Evolutionary conservation across 2,113 vertebrate genomes (phyloP), one percentile per base, ranked within the genome.

Genomic region (Scopus umbretta): DNA sequence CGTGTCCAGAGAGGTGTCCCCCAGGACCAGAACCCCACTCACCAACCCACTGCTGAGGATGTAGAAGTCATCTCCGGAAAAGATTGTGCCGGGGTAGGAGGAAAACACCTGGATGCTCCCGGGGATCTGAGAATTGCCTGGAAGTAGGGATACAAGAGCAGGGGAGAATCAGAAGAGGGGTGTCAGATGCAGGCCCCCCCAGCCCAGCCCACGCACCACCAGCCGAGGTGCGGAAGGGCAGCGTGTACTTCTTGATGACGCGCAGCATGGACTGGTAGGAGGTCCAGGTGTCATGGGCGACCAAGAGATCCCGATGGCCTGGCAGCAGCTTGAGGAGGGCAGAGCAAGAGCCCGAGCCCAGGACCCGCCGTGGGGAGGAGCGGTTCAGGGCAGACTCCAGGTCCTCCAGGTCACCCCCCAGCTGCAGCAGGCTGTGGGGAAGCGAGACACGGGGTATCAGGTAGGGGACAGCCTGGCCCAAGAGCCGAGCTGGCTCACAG

Each of bases 61-160:
- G 92, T 99, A 99, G 98, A 99, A 99, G 96, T 99, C 99, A 53
- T 99, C 99, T 7, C 98, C 98, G 5, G 99, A 99, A 95, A 99
- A 99, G 87, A 99, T 99, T 34, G 98, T 97, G 71, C 99, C 99
- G 0, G 99, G 99, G 65, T 99, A 99, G 47, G 99, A 99, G 1
- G 99, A 99, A 95, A 99, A 99, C 4, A 98, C 98, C 94, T 99
- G 97, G 74, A 92, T 61, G 49, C 92, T 97, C 23, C 99, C 99
- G 0, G 99, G 98, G 94, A 99, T 97, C 88, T 75, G 9, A 43
- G 82, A 6, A 23, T 83, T 88, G 56, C 86, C 99, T 99, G 97
- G 50, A 62, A 65, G 40, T 25, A 80, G 16, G 66, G 62, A 27
- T 10, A n/a, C 7, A 58, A 65, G 80, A 72, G 47, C 18, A 73